Evolutionary conservation across 2,797 vertebrate species (phyloP).

Genomic region (Gallinago stenura): DNA sequence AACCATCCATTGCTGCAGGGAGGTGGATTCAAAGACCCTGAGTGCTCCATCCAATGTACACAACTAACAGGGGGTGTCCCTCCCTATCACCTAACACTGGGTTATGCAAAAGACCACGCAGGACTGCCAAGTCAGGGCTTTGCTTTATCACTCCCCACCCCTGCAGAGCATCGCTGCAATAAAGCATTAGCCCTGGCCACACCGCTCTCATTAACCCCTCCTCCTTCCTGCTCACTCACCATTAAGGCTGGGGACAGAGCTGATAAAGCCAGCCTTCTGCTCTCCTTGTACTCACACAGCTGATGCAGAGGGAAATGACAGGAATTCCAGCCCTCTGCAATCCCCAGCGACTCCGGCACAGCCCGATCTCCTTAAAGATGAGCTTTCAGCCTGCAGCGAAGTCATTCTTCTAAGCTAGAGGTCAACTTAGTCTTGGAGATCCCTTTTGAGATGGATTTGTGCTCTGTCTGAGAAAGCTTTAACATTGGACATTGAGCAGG

Average conservation of each 20-base stretch:
- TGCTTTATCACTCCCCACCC: constrained; percentile 14
- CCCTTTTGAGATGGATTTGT: neutral
- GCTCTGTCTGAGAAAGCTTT: neutral
- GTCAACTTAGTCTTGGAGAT: neutral
- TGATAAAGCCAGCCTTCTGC: neutral
- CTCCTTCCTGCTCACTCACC: neutral
- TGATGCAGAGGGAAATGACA: neutral
- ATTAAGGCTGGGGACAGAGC: neutral
- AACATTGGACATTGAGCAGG: fast-evolving
- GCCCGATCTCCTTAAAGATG: neutral
- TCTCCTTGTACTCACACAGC: neutral
- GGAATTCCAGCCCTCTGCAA: neutral
- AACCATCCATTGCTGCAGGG: neutral
- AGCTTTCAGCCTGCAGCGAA: neutral
- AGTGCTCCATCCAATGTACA: neutral
- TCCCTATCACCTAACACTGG: constrained; percentile 11
- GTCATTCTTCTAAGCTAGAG: neutral
- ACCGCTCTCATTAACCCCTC: neutral
- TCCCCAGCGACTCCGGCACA: neutral
- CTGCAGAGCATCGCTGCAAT: neutral
- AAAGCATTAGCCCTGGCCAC: constrained; percentile 15
- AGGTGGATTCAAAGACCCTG: neutral
- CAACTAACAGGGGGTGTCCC: neutral
- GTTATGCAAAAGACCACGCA: constrained; percentile 32
- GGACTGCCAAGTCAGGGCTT: constrained; percentile 47